Base-by-base conservation (phyloP, 2,888 invertebrate genomes). In the Athripsodes cinereus region DNA sequence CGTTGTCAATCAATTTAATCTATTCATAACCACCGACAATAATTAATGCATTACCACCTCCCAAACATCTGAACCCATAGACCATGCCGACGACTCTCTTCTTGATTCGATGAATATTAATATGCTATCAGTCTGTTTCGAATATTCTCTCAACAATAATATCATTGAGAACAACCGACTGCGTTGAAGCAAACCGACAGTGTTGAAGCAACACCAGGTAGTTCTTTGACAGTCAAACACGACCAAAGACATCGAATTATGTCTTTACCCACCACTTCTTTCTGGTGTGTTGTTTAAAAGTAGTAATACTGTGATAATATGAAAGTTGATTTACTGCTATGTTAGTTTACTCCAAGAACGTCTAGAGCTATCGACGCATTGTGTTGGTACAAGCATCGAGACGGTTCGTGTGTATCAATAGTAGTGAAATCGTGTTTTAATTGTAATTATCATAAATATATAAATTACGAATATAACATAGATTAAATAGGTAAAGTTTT, bases 321-420 rank as follows among this genome's bases (percentile, higher is more conserved):
- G 40, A 40, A 40, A 40, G 40, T 40, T 40, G 40, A 40, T 40
- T 40, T 40, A 40, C 40, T 40, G 40, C 40, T 40, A 40, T 5
- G 13, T 40, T 16, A 40, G 40, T 40, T 40, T 40, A 40, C 40
- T 40, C 16, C 40, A 40, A 8, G 40, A 40, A 40, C 40, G 40
- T 40, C 40, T n/a, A n/a, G 13, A 40, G 40, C 40, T 40, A 16
- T 40, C 13, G 40, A 40, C 40, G 40, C 40, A 40, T 40, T 16
- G 40, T 40, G 40, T 40, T 16, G 40, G 13, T 40, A 13, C 16
- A 2, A 40, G 40, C 40, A 16, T n/a, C 40, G 16, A n/a, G n/a
- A 13, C 40, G 40, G 3, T 40, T 40, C 40, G 40, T 16, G 40
- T 40, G 2, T 26, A 6, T 26, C 3, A 26, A 10, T 26, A 26